These are phyloP conservation scores for Tragulus kanchil DNA, from an alignment of 2,113 vertebrate species.

Conservation along the genomic window DNA sequence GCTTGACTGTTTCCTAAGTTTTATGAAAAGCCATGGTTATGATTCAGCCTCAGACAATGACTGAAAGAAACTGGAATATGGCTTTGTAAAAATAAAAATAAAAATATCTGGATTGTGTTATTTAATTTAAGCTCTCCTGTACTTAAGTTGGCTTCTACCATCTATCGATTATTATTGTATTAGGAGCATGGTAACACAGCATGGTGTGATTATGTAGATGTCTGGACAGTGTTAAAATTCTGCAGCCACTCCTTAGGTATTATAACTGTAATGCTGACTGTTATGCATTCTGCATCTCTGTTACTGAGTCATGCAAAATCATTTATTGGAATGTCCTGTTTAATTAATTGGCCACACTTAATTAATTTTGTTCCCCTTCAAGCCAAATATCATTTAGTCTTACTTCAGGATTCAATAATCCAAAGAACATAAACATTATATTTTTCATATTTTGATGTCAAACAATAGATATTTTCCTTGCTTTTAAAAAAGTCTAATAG, in stretches of 20 bases:
- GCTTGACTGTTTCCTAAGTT: not conserved
- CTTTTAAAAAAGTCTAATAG: not conserved
- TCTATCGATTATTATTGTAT: not conserved
- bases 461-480: not conserved
- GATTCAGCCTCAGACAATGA: slow-evolving; percentile 38
- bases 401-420: not conserved
- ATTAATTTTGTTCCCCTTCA: slow-evolving; percentile 3
- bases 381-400: not conserved
- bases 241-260: not conserved
- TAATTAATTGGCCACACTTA: not conserved
- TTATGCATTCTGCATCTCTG: not conserved
- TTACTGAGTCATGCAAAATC: not conserved
- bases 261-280: not conserved
- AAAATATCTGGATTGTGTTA: not conserved
- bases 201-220: not conserved
- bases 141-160: not conserved
- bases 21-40: slow-evolving; percentile 37
- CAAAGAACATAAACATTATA: not conserved
- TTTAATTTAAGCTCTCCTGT: slow-evolving; percentile 6
- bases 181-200: not conserved
- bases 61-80: not conserved
- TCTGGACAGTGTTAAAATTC: not conserved
- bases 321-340: not conserved
- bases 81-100: slow-evolving; percentile 25
- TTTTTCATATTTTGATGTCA: not conserved